A percentile compares a stretch with the other conserved stretches of the same genome.
Evolutionary conservation across 92 coral and sea anemone species (phyloP).

Genomic region (Pocillopora meandrina): DNA sequence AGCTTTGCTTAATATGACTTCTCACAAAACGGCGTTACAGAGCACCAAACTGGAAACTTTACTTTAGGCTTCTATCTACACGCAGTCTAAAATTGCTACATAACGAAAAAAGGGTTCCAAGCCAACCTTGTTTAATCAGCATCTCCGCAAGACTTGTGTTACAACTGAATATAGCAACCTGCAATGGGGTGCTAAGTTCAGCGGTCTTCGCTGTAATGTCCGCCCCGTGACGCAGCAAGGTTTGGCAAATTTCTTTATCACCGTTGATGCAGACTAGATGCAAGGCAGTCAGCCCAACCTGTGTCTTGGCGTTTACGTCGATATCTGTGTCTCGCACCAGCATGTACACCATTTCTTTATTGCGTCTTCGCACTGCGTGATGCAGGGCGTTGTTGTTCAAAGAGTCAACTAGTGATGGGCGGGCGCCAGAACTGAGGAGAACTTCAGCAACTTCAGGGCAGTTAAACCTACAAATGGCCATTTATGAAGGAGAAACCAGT

Average conservation of each 20-base stretch:
- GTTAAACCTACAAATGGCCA: conserved; percentile 38
- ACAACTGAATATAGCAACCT: conserved; percentile 46
- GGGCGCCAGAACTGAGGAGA: conserved; percentile 50
- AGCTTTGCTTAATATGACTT: too few species aligned
- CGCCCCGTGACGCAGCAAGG: conserved; percentile 57
- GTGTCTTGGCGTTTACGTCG: conserved; percentile 39
- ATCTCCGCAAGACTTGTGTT: conserved; percentile 31
- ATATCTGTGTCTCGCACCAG: conserved; percentile 35
- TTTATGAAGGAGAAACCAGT: background rate
- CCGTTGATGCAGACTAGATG: conserved; percentile 58
- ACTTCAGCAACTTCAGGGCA: conserved; percentile 40
- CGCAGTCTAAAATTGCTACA: too few species aligned
- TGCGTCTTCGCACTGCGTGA: conserved; percentile 45
- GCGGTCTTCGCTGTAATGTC: conserved; percentile 47
- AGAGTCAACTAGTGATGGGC: conserved; percentile 28
- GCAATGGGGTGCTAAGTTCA: conserved; percentile 47
- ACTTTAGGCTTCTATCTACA: too few species aligned
- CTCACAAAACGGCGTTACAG: too few species aligned
- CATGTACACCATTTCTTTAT: conserved; percentile 41
- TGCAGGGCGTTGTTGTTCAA: conserved; percentile 49
- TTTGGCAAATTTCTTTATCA: conserved; percentile 45
- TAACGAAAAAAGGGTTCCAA: too few species aligned
- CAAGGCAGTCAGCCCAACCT: conserved; percentile 37
- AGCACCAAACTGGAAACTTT: too few species aligned
- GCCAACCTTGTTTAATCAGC: conserved; percentile 51